Evolutionary conservation across 2,113 vertebrate genomes (phyloP).

Genomic region (Elephantulus edwardii): DNA sequence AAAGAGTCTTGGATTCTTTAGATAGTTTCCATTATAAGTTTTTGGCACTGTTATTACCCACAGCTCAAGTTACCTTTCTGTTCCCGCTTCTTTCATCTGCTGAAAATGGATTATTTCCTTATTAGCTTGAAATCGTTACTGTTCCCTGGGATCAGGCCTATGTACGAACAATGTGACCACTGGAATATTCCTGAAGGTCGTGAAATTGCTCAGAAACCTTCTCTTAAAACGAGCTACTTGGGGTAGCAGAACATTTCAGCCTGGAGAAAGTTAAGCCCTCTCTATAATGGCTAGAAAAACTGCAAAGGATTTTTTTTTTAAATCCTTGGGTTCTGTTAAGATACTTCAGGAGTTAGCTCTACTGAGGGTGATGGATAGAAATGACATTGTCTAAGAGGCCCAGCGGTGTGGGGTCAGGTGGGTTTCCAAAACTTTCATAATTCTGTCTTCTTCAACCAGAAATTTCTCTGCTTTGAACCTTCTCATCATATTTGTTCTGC

Average conservation of each 20-base stretch:
- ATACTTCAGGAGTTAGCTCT: background rate
- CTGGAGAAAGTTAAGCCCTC: background rate
- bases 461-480: background rate
- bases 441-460: background rate
- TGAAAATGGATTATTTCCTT: conserved; percentile 89
- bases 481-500: background rate
- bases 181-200: conserved; percentile 74
- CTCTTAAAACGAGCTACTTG: background rate
- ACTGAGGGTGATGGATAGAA: too few species aligned
- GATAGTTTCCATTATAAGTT: conserved; percentile 87
- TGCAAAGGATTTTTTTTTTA: background rate
- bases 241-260: background rate
- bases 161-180: conserved; percentile 77
- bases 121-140: conserved; percentile 82
- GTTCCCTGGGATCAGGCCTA: conserved; percentile 80
- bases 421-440: background rate
- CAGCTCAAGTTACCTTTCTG: conserved; percentile 86
- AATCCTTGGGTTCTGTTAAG: background rate
- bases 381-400: background rate
- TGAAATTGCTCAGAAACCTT: conserved; percentile 1
- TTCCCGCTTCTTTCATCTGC: conserved; percentile 87
- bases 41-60: conserved; percentile 82
- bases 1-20: conserved; percentile 86
- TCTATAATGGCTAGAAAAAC: background rate
- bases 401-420: background rate